Base-by-base conservation (phyloP, 2,888 invertebrate genomes). In the Lithophane semibrunnea region DNA sequence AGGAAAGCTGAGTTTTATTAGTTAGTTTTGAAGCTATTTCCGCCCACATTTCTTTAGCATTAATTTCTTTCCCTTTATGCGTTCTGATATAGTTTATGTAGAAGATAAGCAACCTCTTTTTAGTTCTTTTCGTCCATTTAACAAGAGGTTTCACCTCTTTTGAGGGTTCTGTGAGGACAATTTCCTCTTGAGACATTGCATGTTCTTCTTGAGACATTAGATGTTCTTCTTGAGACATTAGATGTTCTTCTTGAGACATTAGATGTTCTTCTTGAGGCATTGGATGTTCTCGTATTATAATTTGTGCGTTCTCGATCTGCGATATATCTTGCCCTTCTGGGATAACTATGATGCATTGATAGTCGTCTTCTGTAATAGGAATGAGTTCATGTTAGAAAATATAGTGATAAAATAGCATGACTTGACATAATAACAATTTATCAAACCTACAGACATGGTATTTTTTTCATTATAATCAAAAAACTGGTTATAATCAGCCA, bases 261-360 rank as follows among this genome's bases (percentile, higher is more conserved):
- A 79, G 66, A 0, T 86, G 75, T 78, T 88, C 65, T 12, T 66
- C 67, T 67, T 49, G 2, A 49, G 29, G 9, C 13, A 65, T 64
- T 0, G 81, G 70, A 0, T 86, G 75, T 77, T 88, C 85, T 81
- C 89, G 79, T 61, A 92, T 80, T 7, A 93, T 91, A 1, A 94
- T 91, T 88, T 92, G 90, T 2, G 92, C 90, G 8, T 92, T 90
- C n/a, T 87, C 90, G 2, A 91, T 89, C 56, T 91, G 91, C 9
- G 89, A 88, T 80, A 91, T 76, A 3, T 95, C 95, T 86, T 94
- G 91, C 0, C 92, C 94, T 85, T 96, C 96, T n/a, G 95, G 95
- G 74, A 96, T 89, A 0, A 96, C 95, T 24, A 96, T 96, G 37
- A 96, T 95, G 86, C 96, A 96, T 86, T 96, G 93, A 70, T 92